Evolutionary conservation across 2,888 invertebrate genomes (phyloP).

Genomic region (Zhengitettix transpicula): DNA sequence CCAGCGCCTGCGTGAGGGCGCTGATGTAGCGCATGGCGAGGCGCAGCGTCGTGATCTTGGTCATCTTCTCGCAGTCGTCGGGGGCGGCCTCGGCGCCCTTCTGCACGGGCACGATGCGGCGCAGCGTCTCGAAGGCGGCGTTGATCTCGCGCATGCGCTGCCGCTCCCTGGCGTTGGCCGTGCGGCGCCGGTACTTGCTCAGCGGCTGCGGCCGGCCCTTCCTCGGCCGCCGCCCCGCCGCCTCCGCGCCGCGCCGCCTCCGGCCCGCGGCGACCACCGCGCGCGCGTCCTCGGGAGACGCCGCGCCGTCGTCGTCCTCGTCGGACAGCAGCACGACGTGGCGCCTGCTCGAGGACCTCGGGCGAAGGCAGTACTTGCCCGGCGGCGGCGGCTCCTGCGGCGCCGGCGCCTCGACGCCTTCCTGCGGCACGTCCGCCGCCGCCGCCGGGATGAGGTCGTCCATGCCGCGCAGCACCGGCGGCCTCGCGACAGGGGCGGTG

Average conservation of each 20-base stretch:
- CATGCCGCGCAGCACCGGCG: no score
- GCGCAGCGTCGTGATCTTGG: background rate
- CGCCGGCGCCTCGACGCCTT: no score
- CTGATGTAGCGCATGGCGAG: background rate
- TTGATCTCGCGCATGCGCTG: conserved; percentile 83
- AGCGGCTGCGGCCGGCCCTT: conserved; percentile 45
- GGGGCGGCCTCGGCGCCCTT: background rate
- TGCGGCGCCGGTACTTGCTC: conserved; percentile 78
- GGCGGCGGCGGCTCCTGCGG: no score
- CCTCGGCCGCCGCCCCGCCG: background rate
- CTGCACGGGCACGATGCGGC: conserved; percentile 51
- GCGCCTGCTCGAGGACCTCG: background rate
- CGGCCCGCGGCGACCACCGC: no score
- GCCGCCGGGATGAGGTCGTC: no score
- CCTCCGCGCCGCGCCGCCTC: no score
- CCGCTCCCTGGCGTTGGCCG: conserved; percentile 75
- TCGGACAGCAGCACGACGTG: no score
- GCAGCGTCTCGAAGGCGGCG: conserved; percentile 66
- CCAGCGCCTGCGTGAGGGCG: background rate
- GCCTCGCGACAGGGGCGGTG: no score
- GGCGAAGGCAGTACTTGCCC: background rate
- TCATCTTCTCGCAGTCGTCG: background rate
- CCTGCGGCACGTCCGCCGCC: no score
- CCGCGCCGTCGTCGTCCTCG: no score
- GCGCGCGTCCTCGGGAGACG: no score